Percentiles rank a stretch among this genome's conserved stretches.
phyloP scores from a whole-genome alignment of 2,888 invertebrate species.

The Chaetogeoica ovagalla region DNA sequence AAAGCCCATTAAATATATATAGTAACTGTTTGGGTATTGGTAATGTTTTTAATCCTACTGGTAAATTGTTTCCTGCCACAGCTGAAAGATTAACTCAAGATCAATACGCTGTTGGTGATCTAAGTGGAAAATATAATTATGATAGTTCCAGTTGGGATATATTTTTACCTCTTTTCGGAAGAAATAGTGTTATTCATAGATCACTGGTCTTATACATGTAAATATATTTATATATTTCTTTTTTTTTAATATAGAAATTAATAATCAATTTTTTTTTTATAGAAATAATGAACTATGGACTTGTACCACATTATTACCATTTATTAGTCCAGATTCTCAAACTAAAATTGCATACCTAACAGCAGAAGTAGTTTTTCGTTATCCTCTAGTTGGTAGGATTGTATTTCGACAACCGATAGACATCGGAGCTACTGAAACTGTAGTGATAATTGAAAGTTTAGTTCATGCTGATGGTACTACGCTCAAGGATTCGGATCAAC shows the following conservation, averaged over 20 bases:
- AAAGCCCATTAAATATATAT: conserved; percentile 21
- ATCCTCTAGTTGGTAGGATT: conserved; percentile 84
- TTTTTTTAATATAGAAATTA: conserved; percentile 12
- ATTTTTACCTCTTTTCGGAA: conserved; percentile 81
- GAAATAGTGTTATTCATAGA: conserved; percentile 77
- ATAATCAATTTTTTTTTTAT: conserved; percentile 33
- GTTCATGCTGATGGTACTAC: conserved; percentile 84
- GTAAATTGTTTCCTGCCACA: conserved; percentile 57
- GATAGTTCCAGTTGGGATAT: conserved; percentile 81
- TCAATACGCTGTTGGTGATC: conserved; percentile 85
- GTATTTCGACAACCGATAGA: conserved; percentile 79
- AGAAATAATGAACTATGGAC: conserved; percentile 62
- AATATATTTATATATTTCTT: conserved; percentile 54
- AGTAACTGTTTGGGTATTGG: conserved; percentile 72
- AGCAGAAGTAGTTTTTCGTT: conserved; percentile 79
- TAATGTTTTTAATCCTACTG: conserved; percentile 75
- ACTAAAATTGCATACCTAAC: conserved; percentile 75
- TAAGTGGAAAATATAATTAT: conserved; percentile 82
- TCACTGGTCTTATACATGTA: conserved; percentile 78
- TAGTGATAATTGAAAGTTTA: conserved; percentile 78
- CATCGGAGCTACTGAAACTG: conserved; percentile 82
- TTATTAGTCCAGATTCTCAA: conserved; percentile 66
- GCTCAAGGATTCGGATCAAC: conserved; percentile 72
- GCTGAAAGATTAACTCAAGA: conserved; percentile 78
- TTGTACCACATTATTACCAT: conserved; percentile 69